Evolutionary conservation across 2,797 vertebrate species (phyloP).

Genomic region (Falco cherrug): DNA sequence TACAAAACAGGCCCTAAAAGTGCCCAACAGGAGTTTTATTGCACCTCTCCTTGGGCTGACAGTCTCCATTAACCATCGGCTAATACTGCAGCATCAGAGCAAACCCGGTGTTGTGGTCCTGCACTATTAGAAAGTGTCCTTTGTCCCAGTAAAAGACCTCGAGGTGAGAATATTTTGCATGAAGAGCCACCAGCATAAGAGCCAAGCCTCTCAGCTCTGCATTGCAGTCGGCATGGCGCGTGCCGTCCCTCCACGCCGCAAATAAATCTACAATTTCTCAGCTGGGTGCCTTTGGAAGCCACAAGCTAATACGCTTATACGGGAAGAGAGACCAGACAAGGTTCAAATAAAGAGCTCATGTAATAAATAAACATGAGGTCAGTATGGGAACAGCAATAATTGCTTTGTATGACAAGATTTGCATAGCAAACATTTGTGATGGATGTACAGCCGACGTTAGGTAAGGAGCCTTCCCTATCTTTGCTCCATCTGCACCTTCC

Average conservation of each 20-base stretch:
- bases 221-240: not conserved
- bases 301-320: not conserved
- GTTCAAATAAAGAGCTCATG: slow-evolving; percentile 64
- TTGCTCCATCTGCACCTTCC: slow-evolving; percentile 48
- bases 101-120: not conserved
- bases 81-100: slow-evolving; percentile 53
- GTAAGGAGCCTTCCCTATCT: slow-evolving; percentile 23
- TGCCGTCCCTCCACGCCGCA: not conserved
- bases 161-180: slow-evolving; percentile 61
- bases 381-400: slow-evolving; percentile 62
- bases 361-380: slow-evolving; percentile 75
- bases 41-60: not conserved
- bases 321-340: slow-evolving; percentile 50
- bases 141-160: slow-evolving; percentile 54
- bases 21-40: slow-evolving; percentile 1
- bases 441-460: slow-evolving; percentile 49
- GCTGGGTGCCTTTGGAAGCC: slow-evolving; percentile 49
- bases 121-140: slow-evolving; percentile 30
- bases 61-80: slow-evolving; percentile 57
- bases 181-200: slow-evolving; percentile 9
- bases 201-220: slow-evolving; percentile 2
- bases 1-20: not conserved
- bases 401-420: slow-evolving; percentile 73
- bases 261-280: slow-evolving; percentile 51
- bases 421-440: slow-evolving; percentile 74